phyloP scores from a whole-genome alignment of 2,888 invertebrate genomes.

The Agrotis segetum region DNA sequence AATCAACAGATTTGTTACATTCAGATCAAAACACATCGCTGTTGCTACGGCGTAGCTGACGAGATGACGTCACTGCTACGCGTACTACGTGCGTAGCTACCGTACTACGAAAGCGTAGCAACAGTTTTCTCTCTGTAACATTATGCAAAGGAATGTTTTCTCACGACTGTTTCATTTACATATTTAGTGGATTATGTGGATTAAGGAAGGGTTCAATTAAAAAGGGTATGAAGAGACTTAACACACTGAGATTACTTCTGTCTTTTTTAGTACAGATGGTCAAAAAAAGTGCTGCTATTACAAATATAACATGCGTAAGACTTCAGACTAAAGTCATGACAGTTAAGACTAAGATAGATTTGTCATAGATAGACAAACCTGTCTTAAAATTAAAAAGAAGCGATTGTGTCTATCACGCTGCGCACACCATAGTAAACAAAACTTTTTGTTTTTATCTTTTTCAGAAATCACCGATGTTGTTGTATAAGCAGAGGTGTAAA shows the following conservation, averaged over 20 bases:
- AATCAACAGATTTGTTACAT: background rate
- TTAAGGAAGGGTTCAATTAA: background rate
- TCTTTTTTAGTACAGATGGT: background rate
- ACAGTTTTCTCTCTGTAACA: background rate
- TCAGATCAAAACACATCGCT: background rate
- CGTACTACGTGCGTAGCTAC: conserved; percentile 36
- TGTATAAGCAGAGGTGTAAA: no score
- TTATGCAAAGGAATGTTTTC: background rate
- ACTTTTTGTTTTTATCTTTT: no score
- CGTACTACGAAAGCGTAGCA: conserved; percentile 29
- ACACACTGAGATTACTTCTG: background rate
- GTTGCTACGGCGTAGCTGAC: conserved; percentile 35
- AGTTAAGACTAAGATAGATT: no score
- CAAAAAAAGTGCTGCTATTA: background rate
- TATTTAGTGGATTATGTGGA: background rate
- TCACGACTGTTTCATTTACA: conserved; percentile 1
- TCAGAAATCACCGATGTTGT: no score
- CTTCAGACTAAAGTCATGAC: no score
- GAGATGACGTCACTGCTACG: conserved; percentile 27
- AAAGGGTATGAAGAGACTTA: background rate
- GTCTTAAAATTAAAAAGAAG: no score
- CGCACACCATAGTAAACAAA: no score
- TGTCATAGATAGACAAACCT: no score
- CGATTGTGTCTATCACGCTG: no score
- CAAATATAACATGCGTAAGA: no score